Evolutionary conservation across 2,888 invertebrate species (phyloP).

Genomic region (Hyppa rectilinea): DNA sequence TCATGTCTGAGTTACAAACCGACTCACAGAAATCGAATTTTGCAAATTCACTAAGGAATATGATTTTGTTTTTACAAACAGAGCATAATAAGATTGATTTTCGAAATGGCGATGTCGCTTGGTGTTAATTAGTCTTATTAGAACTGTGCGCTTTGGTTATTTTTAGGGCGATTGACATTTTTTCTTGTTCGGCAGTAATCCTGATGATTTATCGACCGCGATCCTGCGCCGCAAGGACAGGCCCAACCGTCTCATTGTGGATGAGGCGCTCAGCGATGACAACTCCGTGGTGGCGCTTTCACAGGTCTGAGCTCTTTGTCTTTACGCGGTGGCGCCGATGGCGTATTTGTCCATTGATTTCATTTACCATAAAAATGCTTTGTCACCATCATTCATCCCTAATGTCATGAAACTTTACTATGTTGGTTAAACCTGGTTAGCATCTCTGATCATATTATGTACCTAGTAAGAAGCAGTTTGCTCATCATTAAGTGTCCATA

Average conservation of each 20-base stretch:
- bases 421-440: not conserved
- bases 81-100: not conserved
- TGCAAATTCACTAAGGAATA: conserved; percentile 60
- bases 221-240: conserved; percentile 99
- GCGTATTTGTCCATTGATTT: conserved; percentile 19
- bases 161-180: conserved; percentile 55
- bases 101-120: conserved; percentile 16
- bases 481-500: not conserved
- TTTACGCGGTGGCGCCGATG: conserved; percentile 10
- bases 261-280: conserved; percentile 99
- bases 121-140: conserved; percentile 9
- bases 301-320: conserved; percentile 92
- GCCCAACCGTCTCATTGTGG: conserved; percentile 99
- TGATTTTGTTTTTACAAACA: conserved; percentile 18
- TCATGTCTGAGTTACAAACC: conserved; percentile 85
- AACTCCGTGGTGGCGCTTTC: conserved; percentile 99
- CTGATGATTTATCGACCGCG: conserved; percentile 98
- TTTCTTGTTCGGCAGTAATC: conserved; percentile 84
- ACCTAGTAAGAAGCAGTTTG: not conserved
- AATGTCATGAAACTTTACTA: conserved; percentile 27
- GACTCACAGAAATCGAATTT: conserved; percentile 68
- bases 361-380: conserved; percentile 51
- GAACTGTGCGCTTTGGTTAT: conserved; percentile 55
- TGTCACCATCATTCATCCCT: conserved; percentile 54
- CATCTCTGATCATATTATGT: conserved; percentile 4